Evolutionary conservation across 2,888 invertebrate genomes (phyloP), one percentile per base, ranked within the genome.

Genomic region (Atrina japonica): DNA sequence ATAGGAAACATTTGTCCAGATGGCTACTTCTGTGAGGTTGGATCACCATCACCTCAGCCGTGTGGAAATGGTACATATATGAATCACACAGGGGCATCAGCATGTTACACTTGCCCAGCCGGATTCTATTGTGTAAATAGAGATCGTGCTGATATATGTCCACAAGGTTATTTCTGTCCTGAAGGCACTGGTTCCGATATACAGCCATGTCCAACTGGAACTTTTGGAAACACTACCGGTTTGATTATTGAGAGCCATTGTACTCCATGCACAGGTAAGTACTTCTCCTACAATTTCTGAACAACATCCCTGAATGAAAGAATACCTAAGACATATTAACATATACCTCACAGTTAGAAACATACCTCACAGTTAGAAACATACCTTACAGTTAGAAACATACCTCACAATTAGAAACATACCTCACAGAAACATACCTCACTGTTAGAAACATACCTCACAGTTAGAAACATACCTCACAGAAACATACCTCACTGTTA

Each of bases 81-180:
- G 84, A 88, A 88, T 79, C 83, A 85, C 68, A 89, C 88, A 9
- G 87, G 87, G 5, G 87, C 86, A 0, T 74, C 79, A 0, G 73
- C 67, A 7, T 89, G 88, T 60, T 78, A 85, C 63, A 73, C 70
- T n/a, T 89, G 89, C 66, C 88, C 88, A 11, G 87, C 78, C 2
- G 88, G 89, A 1, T 81, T 81, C 65, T 89, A 83, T 77, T 89
- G 89, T 73, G 84, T 87, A 7, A 86, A 86, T 76, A 59, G 84
- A 29, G 87, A 88, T 70, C 73, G 81, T 3, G 88, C 88, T 6
- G 87, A 88, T 49, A 75, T 81, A 21, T 89, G 89, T 78, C 78
- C 77, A 25, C 79, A 86, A 66, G 89, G 89, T 18, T 84, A 83
- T 72, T 89, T 86, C 75, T 89, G 89, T 68, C 88, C 88, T 5